phyloP scores from a whole-genome alignment of 2,888 invertebrate species.

The Magallana nippona region DNA sequence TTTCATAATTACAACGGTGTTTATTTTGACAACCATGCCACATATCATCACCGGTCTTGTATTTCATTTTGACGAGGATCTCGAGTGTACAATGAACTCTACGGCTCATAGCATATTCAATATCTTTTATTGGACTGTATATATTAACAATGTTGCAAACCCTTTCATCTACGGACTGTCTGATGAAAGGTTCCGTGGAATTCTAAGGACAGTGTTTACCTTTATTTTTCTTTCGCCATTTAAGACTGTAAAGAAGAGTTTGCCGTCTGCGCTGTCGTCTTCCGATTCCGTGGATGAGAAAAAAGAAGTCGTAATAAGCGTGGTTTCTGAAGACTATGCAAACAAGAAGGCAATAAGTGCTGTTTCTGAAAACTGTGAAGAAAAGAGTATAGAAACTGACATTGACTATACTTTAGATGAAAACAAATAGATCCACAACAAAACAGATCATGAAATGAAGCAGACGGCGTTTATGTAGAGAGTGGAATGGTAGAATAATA shows the following conservation, averaged over 20 bases:
- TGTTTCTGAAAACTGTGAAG: not conserved
- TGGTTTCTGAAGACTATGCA: not conserved
- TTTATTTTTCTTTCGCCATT: not conserved
- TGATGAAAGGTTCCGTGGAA: slow-evolving; percentile 40
- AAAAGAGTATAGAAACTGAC: not conserved
- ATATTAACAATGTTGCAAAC: slow-evolving; percentile 45
- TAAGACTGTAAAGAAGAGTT: not conserved
- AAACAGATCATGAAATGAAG: no score
- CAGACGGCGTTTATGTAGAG: no score
- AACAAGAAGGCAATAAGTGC: not conserved
- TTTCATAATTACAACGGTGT: slow-evolving; percentile 43
- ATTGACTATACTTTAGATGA: no score
- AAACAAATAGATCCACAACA: no score
- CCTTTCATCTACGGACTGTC: slow-evolving; percentile 49
- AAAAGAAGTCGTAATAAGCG: not conserved
- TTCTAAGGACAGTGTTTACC: not conserved
- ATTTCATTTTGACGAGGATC: slow-evolving; percentile 43
- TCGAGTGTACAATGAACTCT: slow-evolving; percentile 38
- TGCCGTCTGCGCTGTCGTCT: not conserved
- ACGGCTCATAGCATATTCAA: slow-evolving; percentile 18
- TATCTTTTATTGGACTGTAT: slow-evolving; percentile 45
- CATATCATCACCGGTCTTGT: slow-evolving; percentile 41
- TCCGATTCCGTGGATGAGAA: not conserved
- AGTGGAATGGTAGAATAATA: no score
- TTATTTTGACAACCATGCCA: slow-evolving; percentile 39